These are phyloP conservation scores for Antheraea mylitta DNA, from an alignment of 1,140 invertebrate genomes.

Conservation along the genomic window DNA sequence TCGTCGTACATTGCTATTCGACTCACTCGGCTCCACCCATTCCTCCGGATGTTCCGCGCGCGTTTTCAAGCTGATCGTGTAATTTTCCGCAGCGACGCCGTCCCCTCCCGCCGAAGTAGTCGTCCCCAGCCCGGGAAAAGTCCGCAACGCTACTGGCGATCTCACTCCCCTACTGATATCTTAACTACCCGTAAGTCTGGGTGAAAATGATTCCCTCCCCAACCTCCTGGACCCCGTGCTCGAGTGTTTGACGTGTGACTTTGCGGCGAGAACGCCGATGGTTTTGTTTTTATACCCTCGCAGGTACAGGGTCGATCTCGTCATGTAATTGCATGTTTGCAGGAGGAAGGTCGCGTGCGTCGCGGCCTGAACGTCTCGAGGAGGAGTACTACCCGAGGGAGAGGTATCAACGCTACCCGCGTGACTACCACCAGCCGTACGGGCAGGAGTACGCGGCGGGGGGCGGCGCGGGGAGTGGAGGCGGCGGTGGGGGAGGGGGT, in stretches of 20 bases:
- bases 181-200: conserved; percentile 34
- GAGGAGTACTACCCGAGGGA: conserved; percentile 74
- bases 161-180: conserved; percentile 46
- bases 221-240: conserved; percentile 14
- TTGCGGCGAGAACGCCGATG: not conserved
- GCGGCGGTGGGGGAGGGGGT: conserved; percentile 22
- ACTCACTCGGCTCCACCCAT: not conserved
- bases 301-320: not conserved
- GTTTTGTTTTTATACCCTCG: conserved; percentile 17
- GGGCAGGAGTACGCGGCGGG: conserved; percentile 39
- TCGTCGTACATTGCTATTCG: not conserved
- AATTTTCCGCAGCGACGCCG: conserved; percentile 51
- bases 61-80: conserved; percentile 28
- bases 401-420: conserved; percentile 51
- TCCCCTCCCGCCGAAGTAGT: conserved; percentile 56
- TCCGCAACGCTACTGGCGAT: conserved; percentile 56
- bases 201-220: conserved; percentile 31
- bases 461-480: conserved; percentile 24
- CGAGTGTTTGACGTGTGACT: conserved; percentile 19
- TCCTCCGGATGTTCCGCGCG: not conserved
- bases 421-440: conserved; percentile 48
- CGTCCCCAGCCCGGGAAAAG: conserved; percentile 70
- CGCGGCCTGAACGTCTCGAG: conserved; percentile 65
- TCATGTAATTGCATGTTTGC: conserved; percentile 14
- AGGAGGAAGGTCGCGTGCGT: conserved; percentile 60